A percentile compares a stretch with the other conserved stretches of the same genome.
Conservation (phyloP, 2,888 invertebrate species). For the Andrena hattorfiana region DNA sequence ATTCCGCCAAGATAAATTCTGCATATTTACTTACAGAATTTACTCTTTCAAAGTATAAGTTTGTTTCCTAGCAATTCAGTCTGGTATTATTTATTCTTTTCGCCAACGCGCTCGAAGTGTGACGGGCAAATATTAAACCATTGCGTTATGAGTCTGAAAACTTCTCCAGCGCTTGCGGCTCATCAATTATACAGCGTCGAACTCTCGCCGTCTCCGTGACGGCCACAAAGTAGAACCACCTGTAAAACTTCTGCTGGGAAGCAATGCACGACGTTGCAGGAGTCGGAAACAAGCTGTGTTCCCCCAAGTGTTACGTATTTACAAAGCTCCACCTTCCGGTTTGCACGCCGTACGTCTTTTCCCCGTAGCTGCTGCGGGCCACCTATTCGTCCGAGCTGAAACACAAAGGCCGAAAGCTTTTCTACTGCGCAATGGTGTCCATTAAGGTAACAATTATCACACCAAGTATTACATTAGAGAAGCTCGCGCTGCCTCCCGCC, state of each 20-base stretch:
- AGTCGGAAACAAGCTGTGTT: slow-evolving; percentile 35
- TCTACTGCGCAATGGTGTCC: neutral
- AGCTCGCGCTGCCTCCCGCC: no score
- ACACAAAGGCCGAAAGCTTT: neutral
- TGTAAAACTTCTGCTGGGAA: slow-evolving; percentile 57
- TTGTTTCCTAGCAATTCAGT: no score
- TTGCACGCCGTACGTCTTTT: slow-evolving; percentile 39
- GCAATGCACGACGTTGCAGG: slow-evolving; percentile 41
- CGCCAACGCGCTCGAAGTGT: neutral
- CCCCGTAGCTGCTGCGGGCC: slow-evolving; percentile 7
- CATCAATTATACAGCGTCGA: slow-evolving; percentile 26
- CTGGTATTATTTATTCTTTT: neutral
- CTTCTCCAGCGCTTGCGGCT: neutral
- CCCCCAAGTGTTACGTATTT: slow-evolving; percentile 54
- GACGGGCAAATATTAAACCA: neutral
- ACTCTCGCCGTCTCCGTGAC: slow-evolving; percentile 31
- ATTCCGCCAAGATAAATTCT: no score
- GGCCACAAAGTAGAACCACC: slow-evolving; percentile 46
- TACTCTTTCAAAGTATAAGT: neutral
- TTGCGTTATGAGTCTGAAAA: slow-evolving; percentile 1
- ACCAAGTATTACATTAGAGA: no score
- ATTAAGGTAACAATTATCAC: neutral
- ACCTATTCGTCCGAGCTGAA: neutral
- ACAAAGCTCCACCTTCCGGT: slow-evolving; percentile 43
- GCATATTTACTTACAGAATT: no score